Percentiles rank a stretch among this genome's conserved stretches.
These are phyloP conservation scores for Chloroceryle inda DNA, from an alignment of 2,797 vertebrate genomes.

Conservation along the genomic window DNA sequence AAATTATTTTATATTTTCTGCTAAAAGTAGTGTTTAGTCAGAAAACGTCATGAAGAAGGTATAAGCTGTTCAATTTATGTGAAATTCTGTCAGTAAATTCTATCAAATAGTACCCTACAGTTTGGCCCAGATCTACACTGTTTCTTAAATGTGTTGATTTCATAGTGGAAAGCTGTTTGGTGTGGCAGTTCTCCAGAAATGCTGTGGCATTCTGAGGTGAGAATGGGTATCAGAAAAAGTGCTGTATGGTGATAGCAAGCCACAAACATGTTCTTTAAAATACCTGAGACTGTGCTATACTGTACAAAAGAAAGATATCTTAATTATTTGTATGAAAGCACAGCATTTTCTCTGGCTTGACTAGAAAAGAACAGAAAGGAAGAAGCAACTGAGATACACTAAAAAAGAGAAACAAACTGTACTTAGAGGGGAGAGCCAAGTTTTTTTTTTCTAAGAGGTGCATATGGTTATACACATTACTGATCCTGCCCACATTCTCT, in stretches of 20 bases:
- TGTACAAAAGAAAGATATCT: not conserved
- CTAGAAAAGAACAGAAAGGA: not conserved
- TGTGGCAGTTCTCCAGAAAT: not conserved
- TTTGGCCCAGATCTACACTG: not conserved
- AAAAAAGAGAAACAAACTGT: not conserved
- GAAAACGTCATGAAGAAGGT: not conserved
- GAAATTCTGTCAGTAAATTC: not conserved
- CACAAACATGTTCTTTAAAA: slow-evolving; percentile 1
- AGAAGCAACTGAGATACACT: not conserved
- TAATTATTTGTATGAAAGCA: not conserved
- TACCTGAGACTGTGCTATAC: not conserved
- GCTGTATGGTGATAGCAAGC: not conserved
- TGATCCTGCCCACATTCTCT: slow-evolving; percentile 13
- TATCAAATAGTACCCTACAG: not conserved
- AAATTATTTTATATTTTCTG: not conserved
- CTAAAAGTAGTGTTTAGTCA: not conserved
- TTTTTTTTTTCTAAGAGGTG: not conserved
- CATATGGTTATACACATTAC: not conserved
- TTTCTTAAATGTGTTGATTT: slow-evolving; percentile 36
- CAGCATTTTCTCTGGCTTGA: not conserved
- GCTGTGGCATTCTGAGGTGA: not conserved
- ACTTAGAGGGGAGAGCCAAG: not conserved
- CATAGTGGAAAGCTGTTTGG: slow-evolving; percentile 2
- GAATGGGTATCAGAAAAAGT: not conserved
- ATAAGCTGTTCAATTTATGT: not conserved